Conservation (phyloP, 2,797 vertebrate genomes). For the Sardinella longiceps region DNA sequence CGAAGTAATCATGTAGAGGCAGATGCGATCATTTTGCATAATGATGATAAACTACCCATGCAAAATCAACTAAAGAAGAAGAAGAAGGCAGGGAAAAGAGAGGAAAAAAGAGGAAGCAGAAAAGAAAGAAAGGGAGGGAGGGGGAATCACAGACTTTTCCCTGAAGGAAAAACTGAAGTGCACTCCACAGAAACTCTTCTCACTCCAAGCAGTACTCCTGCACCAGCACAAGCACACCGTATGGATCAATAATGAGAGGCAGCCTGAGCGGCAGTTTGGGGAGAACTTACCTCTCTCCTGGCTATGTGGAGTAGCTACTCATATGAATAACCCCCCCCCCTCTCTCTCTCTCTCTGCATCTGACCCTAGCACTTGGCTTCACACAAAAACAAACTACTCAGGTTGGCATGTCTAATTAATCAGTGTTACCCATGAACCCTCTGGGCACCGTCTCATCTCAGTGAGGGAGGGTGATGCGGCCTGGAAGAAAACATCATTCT, state of each 20-base stretch:
- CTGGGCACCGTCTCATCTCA: neutral
- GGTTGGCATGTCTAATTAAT: constrained; percentile 60
- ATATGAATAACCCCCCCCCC: neutral
- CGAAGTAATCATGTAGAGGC: neutral
- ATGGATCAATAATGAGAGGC: neutral
- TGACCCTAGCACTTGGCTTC: constrained; percentile 60
- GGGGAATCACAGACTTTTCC: neutral
- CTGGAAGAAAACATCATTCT: neutral
- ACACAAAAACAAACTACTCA: constrained; percentile 59
- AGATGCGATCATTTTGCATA: constrained; percentile 19
- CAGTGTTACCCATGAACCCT: constrained; percentile 43
- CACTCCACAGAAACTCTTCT: neutral
- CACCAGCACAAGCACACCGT: neutral
- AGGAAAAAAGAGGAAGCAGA: neutral
- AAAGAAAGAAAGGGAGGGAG: neutral
- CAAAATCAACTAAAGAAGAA: neutral
- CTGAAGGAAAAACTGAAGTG: neutral
- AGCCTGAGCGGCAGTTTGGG: neutral
- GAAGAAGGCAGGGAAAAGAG: neutral
- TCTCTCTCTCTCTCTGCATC: constrained; percentile 38
- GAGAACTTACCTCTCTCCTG: neutral
- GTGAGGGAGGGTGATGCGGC: neutral
- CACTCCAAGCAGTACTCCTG: neutral
- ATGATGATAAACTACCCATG: constrained; percentile 18
- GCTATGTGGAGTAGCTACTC: neutral